Evolutionary conservation across 2,113 vertebrate genomes (phyloP).

Genomic region (Speoplatyrhinus poulsoni): DNA sequence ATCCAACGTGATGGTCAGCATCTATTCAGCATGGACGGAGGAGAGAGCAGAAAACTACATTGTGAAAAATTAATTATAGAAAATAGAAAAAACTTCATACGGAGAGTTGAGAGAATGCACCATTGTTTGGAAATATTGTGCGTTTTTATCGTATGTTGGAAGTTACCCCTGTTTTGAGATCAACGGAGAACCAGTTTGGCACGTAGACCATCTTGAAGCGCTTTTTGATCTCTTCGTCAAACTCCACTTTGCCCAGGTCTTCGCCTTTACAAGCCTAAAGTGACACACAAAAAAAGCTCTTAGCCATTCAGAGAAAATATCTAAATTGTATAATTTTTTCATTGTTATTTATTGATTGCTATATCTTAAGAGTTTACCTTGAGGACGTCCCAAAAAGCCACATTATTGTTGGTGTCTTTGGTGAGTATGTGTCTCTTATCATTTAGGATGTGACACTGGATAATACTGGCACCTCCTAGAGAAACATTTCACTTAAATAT

Average conservation of each 20-base stretch:
- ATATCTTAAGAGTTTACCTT: constrained; percentile 79
- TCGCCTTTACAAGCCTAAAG: constrained; percentile 95
- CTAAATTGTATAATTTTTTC: too few relatives aligned
- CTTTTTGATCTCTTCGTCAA: constrained; percentile 98
- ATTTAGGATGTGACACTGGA: constrained; percentile 98
- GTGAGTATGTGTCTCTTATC: constrained; percentile 98
- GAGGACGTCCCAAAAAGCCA: constrained; percentile 96
- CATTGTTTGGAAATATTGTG: not conserved
- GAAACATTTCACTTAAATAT: not conserved
- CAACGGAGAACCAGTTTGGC: constrained; percentile 99
- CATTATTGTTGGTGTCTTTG: constrained; percentile 98
- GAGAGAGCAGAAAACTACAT: not conserved
- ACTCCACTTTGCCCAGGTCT: constrained; percentile 97
- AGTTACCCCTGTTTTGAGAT: constrained; percentile 98
- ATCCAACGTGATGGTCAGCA: constrained; percentile 97
- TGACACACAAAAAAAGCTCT: constrained; percentile 19
- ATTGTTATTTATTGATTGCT: not conserved
- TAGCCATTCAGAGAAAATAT: not conserved
- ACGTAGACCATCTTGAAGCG: constrained; percentile 99
- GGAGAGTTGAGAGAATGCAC: not conserved
- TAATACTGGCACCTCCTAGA: constrained; percentile 96
- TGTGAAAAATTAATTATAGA: too few relatives aligned
- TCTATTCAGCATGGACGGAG: constrained; percentile 70
- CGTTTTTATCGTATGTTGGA: not conserved
- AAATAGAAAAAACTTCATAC: not conserved